Conservation (phyloP, 2,888 invertebrate species). For the Gryllus longicercus region DNA sequence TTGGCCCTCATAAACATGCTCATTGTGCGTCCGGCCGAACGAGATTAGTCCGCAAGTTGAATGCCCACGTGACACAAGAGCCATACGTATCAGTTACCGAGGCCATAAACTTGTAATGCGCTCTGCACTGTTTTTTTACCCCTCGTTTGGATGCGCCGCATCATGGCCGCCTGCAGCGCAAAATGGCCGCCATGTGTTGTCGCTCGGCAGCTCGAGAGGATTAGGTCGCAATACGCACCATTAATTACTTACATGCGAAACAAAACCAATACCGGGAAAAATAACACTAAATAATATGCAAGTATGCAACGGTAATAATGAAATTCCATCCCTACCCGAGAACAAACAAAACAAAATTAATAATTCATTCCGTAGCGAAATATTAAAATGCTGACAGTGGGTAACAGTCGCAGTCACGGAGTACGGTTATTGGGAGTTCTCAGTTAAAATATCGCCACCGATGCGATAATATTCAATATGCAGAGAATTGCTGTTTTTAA, state of each 20-base stretch:
- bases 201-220: not conserved
- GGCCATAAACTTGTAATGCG: not conserved
- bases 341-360: constrained; percentile 1
- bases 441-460: not conserved
- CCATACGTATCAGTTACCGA: not conserved
- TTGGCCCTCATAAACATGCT: not conserved
- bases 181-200: not conserved
- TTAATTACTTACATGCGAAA: not conserved
- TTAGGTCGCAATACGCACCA: not conserved
- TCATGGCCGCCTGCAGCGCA: not conserved
- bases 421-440: constrained; percentile 9
- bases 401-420: not conserved
- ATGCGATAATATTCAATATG: constrained; percentile 6
- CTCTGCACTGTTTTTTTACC: not conserved
- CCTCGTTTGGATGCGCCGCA: not conserved
- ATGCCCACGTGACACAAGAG: not conserved
- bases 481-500: not conserved
- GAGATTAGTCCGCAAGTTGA: not conserved
- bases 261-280: not conserved
- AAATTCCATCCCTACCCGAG: not conserved
- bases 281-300: not conserved
- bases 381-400: constrained; percentile 5
- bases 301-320: not conserved
- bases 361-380: not conserved
- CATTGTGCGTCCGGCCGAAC: not conserved